These are phyloP conservation scores for Okamejei kenojei DNA, from an alignment of 2,797 vertebrate genomes.

Conservation along the genomic window DNA sequence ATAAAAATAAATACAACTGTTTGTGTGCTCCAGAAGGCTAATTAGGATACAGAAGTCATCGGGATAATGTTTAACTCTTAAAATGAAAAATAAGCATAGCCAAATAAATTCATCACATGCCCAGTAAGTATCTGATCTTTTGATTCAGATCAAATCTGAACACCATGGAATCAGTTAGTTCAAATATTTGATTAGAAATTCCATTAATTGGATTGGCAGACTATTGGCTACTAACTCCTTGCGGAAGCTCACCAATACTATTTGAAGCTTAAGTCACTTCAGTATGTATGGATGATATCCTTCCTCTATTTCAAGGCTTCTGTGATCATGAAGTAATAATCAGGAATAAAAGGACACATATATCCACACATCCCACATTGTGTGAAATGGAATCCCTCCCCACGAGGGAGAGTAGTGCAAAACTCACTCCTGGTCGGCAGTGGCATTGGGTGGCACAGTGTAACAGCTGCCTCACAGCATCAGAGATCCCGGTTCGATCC, in stretches of 20 bases:
- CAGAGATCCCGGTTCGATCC: too few species aligned
- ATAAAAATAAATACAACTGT: slow-evolving; percentile 26
- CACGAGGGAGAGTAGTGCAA: background rate
- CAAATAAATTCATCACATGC: slow-evolving; percentile 19
- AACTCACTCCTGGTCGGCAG: too few species aligned
- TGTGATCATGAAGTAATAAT: background rate
- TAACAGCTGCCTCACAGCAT: too few species aligned
- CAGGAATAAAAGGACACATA: background rate
- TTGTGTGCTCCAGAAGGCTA: slow-evolving; percentile 28
- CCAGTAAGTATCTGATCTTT: background rate
- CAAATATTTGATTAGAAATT: slow-evolving; percentile 10
- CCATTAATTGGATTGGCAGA: background rate
- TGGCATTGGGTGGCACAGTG: too few species aligned
- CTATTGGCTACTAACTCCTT: background rate
- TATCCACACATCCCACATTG: background rate
- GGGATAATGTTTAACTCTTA: slow-evolving; percentile 20
- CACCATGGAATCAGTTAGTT: slow-evolving; percentile 18
- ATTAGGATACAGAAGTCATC: slow-evolving; percentile 32
- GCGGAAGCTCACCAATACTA: background rate
- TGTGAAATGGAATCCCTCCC: background rate
- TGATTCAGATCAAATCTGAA: slow-evolving; percentile 32
- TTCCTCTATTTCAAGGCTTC: background rate
- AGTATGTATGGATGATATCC: background rate
- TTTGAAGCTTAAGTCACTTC: background rate
- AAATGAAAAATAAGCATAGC: slow-evolving; percentile 31